Percentiles rank a stretch among this genome's conserved stretches.
phyloP scores from a whole-genome alignment of 1,140 invertebrate species.

The Sipha flava region DNA sequence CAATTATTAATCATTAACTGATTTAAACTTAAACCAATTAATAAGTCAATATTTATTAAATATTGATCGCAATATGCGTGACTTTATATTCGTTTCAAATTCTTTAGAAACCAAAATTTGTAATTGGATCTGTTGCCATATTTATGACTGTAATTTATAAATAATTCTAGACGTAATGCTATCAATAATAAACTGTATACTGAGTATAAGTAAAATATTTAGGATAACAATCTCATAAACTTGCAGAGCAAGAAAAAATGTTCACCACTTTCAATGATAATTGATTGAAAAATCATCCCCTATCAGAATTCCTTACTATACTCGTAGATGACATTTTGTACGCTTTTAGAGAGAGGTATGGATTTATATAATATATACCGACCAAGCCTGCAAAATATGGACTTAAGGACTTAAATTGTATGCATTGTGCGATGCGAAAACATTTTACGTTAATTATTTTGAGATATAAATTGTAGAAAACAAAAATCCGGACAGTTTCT shows the following conservation, averaged over 20 bases:
- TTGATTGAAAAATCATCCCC: conserved; percentile 14
- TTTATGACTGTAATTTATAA: too few relatives aligned
- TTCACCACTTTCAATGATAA: conserved; percentile 38
- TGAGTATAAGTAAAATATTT: too few relatives aligned
- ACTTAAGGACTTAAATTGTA: conserved; percentile 46
- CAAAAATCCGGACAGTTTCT: conserved; percentile 37
- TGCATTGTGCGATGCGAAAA: conserved; percentile 38
- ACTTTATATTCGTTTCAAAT: too few relatives aligned
- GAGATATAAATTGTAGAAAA: conserved; percentile 40
- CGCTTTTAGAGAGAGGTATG: conserved; percentile 42
- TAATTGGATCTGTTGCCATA: too few relatives aligned
- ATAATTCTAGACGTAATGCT: too few relatives aligned
- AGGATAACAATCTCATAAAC: conserved; percentile 39
- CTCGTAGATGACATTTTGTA: conserved; percentile 42
- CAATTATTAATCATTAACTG: too few relatives aligned
- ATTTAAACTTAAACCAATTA: too few relatives aligned
- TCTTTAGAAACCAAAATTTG: too few relatives aligned
- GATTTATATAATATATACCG: conserved; percentile 43
- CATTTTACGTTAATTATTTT: conserved; percentile 39
- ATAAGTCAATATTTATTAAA: too few relatives aligned
- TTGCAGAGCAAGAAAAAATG: conserved; percentile 39
- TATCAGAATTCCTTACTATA: conserved; percentile 34
- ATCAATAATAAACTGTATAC: too few relatives aligned
- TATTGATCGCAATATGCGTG: too few relatives aligned
- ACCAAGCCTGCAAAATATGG: conserved; percentile 44